Evolutionary conservation across 92 coral and sea anemone species (phyloP).

Genomic region (Virgularia gustaviana): DNA sequence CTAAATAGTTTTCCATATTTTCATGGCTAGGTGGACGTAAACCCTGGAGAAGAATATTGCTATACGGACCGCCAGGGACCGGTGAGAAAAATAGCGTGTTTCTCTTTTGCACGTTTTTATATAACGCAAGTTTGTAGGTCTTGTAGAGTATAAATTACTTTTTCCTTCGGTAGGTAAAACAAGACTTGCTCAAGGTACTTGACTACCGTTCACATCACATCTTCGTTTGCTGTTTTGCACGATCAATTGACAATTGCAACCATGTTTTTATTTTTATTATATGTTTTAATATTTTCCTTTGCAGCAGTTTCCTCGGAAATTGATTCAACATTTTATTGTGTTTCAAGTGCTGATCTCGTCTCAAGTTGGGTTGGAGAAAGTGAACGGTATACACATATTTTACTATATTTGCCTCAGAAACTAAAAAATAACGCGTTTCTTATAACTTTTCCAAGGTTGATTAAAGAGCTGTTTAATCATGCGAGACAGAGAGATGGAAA

Average conservation of each 20-base stretch:
- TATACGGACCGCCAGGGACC: slow-evolving; percentile 99
- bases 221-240: not conserved
- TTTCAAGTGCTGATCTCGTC: slow-evolving; percentile 90
- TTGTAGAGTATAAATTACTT: too few species aligned
- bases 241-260: not conserved
- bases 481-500: slow-evolving; percentile 75
- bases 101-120: not conserved
- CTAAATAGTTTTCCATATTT: too few species aligned
- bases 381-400: slow-evolving; percentile 72
- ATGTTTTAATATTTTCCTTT: not conserved
- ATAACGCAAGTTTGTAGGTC: not conserved
- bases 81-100: slow-evolving; percentile 39
- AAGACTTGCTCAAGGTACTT: slow-evolving; percentile 70
- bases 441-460: slow-evolving; percentile 57
- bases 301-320: slow-evolving; percentile 94
- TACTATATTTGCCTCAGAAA: not conserved
- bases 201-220: not conserved
- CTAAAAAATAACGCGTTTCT: not conserved
- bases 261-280: not conserved
- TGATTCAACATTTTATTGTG: slow-evolving; percentile 85
- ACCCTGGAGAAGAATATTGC: slow-evolving; percentile 87
- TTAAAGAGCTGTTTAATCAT: slow-evolving; percentile 84
- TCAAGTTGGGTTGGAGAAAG: slow-evolving; percentile 99
- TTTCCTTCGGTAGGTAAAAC: slow-evolving; percentile 59
- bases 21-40: slow-evolving; percentile 83